phyloP scores from a whole-genome alignment of 2,888 invertebrate genomes.

The Drosophila mercatorum region DNA sequence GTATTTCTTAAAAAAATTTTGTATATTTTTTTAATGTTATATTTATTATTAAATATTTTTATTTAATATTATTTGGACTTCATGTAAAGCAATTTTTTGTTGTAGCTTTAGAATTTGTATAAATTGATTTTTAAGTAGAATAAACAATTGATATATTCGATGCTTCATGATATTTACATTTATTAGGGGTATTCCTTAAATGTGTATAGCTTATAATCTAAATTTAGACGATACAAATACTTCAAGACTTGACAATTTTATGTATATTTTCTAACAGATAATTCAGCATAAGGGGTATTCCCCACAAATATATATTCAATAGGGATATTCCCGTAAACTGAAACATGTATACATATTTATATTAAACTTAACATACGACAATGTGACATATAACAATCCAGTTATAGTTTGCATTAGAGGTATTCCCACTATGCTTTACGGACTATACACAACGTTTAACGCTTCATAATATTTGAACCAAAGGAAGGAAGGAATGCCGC shows the following conservation, averaged over 20 bases:
- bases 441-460: background rate
- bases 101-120: background rate
- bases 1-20: no score
- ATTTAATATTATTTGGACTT: no score
- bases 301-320: background rate
- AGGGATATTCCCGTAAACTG: background rate
- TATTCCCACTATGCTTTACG: background rate
- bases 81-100: background rate
- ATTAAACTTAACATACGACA: background rate
- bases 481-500: background rate
- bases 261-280: background rate
- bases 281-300: background rate
- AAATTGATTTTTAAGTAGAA: conserved; percentile 13
- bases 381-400: background rate
- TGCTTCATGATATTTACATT: background rate
- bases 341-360: no score
- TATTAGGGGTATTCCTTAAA: background rate
- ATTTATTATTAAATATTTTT: background rate
- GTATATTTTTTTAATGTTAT: no score
- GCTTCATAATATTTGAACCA: background rate
- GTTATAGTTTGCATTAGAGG: background rate
- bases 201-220: background rate
- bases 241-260: no score
- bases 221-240: background rate
- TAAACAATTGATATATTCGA: conserved; percentile 7